Conservation (phyloP, 2,797 vertebrate genomes). For the Chelon labrosus region DNA sequence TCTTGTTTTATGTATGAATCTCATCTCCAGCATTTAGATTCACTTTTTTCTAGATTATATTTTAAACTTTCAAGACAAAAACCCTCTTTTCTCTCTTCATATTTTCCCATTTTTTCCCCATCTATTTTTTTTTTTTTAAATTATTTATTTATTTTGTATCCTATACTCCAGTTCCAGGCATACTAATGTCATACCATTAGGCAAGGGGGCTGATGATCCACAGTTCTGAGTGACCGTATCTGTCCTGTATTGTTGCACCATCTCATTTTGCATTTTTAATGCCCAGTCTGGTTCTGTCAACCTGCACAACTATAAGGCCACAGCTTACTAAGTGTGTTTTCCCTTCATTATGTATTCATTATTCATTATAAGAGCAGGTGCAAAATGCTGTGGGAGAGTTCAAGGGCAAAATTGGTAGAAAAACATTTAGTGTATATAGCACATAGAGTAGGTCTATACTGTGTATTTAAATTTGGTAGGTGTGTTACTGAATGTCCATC, state of each 20-base stretch:
- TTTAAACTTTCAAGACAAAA: not conserved
- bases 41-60: not conserved
- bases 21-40: not conserved
- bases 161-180: not conserved
- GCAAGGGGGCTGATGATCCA: not conserved
- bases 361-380: not conserved
- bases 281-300: not conserved
- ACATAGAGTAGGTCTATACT: too few relatives aligned
- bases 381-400: not conserved
- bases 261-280: slow-evolving; percentile 22
- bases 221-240: not conserved
- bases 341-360: slow-evolving; percentile 4
- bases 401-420: not conserved
- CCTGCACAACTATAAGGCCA: not conserved
- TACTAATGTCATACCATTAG: not conserved
- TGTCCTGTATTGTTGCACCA: not conserved
- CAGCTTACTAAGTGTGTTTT: not conserved
- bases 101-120: not conserved
- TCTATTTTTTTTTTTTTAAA: not conserved
- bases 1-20: not conserved
- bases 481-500: too few relatives aligned
- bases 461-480: too few relatives aligned
- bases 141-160: too few relatives aligned
- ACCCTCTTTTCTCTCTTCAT: not conserved
- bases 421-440: not conserved